These are phyloP conservation scores for Schizotus pectinicornis DNA, from an alignment of 2,888 invertebrate genomes.

Conservation along the genomic window DNA sequence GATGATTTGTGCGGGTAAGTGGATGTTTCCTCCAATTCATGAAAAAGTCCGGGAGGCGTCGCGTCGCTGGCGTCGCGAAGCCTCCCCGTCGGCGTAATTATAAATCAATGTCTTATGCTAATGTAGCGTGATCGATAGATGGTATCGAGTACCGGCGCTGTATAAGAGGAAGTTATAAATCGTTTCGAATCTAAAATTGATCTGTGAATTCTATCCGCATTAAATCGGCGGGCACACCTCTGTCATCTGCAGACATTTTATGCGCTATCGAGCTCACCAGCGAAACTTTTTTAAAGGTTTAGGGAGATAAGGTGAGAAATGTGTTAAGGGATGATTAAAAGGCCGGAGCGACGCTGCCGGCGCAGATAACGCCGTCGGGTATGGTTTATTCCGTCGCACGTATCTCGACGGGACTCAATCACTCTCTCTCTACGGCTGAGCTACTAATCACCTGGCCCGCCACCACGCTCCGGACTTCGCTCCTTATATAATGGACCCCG, in stretches of 20 bases:
- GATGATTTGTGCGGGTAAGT: conserved; percentile 26
- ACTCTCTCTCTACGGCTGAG: conserved; percentile 48
- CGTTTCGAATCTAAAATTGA: conserved; percentile 60
- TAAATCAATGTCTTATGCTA: conserved; percentile 60
- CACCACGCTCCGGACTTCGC: conserved; percentile 31
- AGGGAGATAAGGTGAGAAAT: conserved; percentile 55
- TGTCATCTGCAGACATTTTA: conserved; percentile 50
- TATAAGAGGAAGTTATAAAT: conserved; percentile 60
- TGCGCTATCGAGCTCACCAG: conserved; percentile 42
- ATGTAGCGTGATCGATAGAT: conserved; percentile 59
- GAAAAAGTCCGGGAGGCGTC: conserved; percentile 34
- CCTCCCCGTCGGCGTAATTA: conserved; percentile 51
- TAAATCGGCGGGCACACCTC: conserved; percentile 56
- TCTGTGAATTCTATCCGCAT: conserved; percentile 57
- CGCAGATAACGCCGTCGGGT: conserved; percentile 51
- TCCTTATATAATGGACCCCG: conserved; percentile 41
- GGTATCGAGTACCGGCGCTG: conserved; percentile 50
- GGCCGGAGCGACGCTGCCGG: conserved; percentile 54
- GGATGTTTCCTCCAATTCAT: conserved; percentile 43
- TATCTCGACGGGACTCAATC: conserved; percentile 56
- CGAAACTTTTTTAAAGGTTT: conserved; percentile 47
- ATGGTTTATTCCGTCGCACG: conserved; percentile 51
- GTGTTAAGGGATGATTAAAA: conserved; percentile 59
- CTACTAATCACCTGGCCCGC: conserved; percentile 54
- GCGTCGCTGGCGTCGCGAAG: conserved; percentile 27